A percentile compares a stretch with the other conserved stretches of the same genome.
Evolutionary conservation across 2,797 vertebrate genomes (phyloP).

Genomic region (Pantherophis vulpinus): DNA sequence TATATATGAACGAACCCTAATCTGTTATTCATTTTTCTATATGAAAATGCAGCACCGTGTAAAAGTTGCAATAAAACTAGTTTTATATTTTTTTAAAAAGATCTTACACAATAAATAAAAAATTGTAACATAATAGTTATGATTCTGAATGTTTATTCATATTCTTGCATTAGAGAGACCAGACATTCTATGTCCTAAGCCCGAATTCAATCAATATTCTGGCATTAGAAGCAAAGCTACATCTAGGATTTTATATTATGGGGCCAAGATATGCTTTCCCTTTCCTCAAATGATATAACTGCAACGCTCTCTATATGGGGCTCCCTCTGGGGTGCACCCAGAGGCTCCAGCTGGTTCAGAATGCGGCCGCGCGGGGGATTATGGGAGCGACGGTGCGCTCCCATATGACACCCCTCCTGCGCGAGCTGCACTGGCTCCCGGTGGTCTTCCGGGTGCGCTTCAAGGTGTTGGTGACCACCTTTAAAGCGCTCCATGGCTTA

Average conservation of each 20-base stretch:
- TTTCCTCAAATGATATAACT: not conserved
- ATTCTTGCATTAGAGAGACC: not conserved
- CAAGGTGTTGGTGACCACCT: too few species aligned
- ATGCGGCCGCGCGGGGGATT: too few species aligned
- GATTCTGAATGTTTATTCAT: not conserved
- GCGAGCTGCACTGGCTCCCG: too few species aligned
- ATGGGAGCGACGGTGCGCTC: too few species aligned
- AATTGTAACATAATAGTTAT: not conserved
- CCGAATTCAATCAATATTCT: not conserved
- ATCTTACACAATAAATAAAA: not conserved
- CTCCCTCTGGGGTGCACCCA: too few species aligned
- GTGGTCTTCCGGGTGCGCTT: too few species aligned
- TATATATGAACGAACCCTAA: conserved; percentile 1
- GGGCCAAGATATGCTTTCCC: not conserved
- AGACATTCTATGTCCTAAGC: not conserved
- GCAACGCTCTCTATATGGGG: too few species aligned
- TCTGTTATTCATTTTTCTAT: conserved; percentile 63
- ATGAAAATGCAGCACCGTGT: conserved; percentile 61
- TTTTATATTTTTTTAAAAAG: conserved; percentile 44
- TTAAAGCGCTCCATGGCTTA: too few species aligned
- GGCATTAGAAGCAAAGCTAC: not conserved
- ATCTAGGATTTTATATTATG: not conserved
- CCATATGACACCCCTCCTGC: too few species aligned
- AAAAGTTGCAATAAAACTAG: conserved; percentile 67
- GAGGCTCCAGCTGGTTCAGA: too few species aligned